Base-by-base conservation (phyloP, 1,140 invertebrate species). In the Macrotrachela quadricornifera region DNA sequence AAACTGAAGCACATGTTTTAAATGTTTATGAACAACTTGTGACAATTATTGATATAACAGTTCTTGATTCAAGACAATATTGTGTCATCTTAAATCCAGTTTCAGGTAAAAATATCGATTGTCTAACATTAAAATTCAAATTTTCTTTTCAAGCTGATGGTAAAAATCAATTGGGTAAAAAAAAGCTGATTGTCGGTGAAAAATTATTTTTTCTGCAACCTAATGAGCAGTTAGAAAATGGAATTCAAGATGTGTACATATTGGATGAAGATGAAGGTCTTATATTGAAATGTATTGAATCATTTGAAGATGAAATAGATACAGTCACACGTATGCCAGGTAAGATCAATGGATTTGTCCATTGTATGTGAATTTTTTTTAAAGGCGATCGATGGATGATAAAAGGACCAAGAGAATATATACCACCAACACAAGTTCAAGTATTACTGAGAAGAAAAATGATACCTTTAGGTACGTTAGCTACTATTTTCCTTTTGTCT, bases 311-410 rank as follows among this genome's bases (percentile, higher is more conserved):
- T 18, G 53, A 54, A n/a, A 30, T 16, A 6, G 40, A 49, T 13
- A 30, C 14, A 13, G 17, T 43, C 39, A 30, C 21, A 30, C 21
- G 21, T 4, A 30, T 30, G 21, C 3, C 21, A 30, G 21, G 21
- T 30, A 30, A 30, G 8, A 30, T 30, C 21, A 30, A 30, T 30
- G 21, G 8, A 30, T 4, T 30, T 4, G 8, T 4, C 2, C 21
- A 30, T 4, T 30, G 2, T 30, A 30, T 30, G 2, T 30, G 3
- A 30, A 4, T 30, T 2, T 30, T 30, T 8, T 17, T 58, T 16
- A 69, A 73, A 36, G 73, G 73, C 40, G 73, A 75, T 51, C 58
- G 64, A 36, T 75, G 73, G 73, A 72, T 75, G 70, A 71, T 75
- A 49, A 57, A 65, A 14, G 73, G 73, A 15, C 72, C 73, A 6